Conservation (phyloP, 2,797 vertebrate genomes). For the Pygocentrus nattereri region DNA sequence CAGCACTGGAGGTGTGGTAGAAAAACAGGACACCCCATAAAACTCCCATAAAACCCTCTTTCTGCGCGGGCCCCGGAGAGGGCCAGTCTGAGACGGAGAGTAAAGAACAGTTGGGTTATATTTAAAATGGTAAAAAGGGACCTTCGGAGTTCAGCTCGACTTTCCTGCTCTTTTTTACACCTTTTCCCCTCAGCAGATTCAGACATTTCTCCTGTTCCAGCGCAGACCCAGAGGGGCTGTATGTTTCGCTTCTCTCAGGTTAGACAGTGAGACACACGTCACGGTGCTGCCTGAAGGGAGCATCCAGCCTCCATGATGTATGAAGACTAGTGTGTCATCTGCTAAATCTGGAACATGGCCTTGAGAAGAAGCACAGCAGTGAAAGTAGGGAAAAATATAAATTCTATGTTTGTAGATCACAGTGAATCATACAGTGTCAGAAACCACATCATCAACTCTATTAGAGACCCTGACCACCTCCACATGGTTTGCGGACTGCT, state of each 20-base stretch:
- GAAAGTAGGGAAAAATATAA: not conserved
- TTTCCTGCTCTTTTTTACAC: conserved; percentile 62
- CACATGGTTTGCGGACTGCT: too few species aligned
- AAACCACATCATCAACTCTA: too few species aligned
- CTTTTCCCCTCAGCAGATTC: conserved; percentile 48
- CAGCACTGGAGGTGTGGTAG: conserved; percentile 75
- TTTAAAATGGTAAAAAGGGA: conserved; percentile 66
- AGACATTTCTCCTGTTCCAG: conserved; percentile 3
- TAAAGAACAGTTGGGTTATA: conserved; percentile 67
- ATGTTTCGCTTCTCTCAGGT: not conserved
- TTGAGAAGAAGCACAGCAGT: not conserved
- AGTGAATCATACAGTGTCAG: too few species aligned
- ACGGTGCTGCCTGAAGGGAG: not conserved
- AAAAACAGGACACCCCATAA: conserved; percentile 82
- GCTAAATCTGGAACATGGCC: too few species aligned
- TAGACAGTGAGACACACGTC: not conserved
- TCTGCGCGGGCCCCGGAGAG: conserved; percentile 69
- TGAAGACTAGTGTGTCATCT: not conserved
- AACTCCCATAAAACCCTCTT: conserved; percentile 70
- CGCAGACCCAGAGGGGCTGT: not conserved
- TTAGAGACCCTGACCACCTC: too few species aligned
- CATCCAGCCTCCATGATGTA: not conserved
- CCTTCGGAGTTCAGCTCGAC: conserved; percentile 52
- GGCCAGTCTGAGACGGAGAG: conserved; percentile 68
- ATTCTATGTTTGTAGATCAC: too few species aligned